phyloP scores from a whole-genome alignment of 2,797 vertebrate species.

The Typhlichthys subterraneus region DNA sequence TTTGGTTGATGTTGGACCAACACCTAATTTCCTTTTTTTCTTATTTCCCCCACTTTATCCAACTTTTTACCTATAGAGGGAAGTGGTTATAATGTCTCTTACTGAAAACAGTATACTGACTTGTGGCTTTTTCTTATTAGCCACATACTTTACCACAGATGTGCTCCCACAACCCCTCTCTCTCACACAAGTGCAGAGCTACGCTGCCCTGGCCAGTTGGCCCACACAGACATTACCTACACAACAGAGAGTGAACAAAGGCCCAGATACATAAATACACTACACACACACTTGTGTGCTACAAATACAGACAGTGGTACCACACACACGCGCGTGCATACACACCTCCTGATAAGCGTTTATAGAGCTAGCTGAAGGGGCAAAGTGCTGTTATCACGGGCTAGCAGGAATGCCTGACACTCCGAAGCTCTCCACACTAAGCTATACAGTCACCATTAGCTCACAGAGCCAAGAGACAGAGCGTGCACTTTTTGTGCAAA shows the following conservation, averaged over 20 bases:
- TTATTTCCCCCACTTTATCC: too few species aligned
- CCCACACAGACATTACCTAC: too few species aligned
- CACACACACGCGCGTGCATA: constrained; percentile 13
- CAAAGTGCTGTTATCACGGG: constrained; percentile 68
- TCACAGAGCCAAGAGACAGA: constrained; percentile 56
- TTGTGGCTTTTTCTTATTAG: too few species aligned
- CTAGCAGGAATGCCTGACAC: constrained; percentile 54
- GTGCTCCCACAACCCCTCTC: too few species aligned
- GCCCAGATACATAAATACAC: background rate
- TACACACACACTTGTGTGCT: constrained; percentile 1
- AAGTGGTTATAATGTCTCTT: too few species aligned
- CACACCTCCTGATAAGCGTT: constrained; percentile 61
- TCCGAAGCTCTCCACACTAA: constrained; percentile 53
- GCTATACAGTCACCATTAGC: constrained; percentile 64
- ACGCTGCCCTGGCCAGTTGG: too few species aligned
- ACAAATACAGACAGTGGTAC: constrained; percentile 13
- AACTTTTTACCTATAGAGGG: too few species aligned
- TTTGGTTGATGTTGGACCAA: too few species aligned
- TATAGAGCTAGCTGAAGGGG: constrained; percentile 48
- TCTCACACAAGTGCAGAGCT: too few species aligned
- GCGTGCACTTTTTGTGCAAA: constrained; percentile 47
- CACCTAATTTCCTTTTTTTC: too few species aligned
- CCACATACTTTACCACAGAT: too few species aligned
- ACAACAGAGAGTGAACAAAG: background rate
- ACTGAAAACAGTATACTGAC: too few species aligned